Evolutionary conservation across 2,797 vertebrate species (phyloP), one percentile per base, ranked within the genome.

Genomic region (Australoheros facetus): DNA sequence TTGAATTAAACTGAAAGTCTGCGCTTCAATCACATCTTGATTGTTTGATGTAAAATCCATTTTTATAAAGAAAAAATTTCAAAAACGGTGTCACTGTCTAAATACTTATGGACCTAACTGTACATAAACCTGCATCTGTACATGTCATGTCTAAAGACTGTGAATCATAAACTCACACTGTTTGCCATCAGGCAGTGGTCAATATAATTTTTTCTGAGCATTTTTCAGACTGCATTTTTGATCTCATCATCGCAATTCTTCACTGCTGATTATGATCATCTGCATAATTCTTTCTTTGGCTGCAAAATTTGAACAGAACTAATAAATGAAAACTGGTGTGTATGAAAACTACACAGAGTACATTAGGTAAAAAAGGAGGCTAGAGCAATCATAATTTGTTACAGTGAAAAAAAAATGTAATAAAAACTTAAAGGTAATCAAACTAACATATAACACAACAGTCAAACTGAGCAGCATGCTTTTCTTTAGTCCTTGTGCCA

Each of bases 401-500:
- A 42, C 39, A 30, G 23, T 19, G 48, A 45, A 42, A 17, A 17
- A 17, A 12, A 51, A 51, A 51, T 16, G 14, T 17, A 16, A 7
- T 3, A 42, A 45, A 26, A 42, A 26, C 14, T 64, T 64, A 19
- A 28, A 59, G 12, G 5, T 23, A 75, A 75, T 12, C 3, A 26
- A 28, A 17, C 45, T 10, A 3, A 54, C 21, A 75, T 57, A 42
- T 14, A 45, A 12, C 26, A 42, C 42, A 37, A 4, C 37, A 16
- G 17, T 66, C 17, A 76, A 71, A 77, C 21, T 54, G 51, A 64
- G 42, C 57, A 62, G 16, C 62, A 75, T 78, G 56, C 74, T 81
- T 75, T 72, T 45, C 5, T 72, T 26, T 60, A 30, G 57, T 48
- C 2, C 2, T 42, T 3, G 2, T 60, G 19, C 34, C 37, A 19